phyloP scores from a whole-genome alignment of 2,797 vertebrate species.

The Taenioides sp. region DNA sequence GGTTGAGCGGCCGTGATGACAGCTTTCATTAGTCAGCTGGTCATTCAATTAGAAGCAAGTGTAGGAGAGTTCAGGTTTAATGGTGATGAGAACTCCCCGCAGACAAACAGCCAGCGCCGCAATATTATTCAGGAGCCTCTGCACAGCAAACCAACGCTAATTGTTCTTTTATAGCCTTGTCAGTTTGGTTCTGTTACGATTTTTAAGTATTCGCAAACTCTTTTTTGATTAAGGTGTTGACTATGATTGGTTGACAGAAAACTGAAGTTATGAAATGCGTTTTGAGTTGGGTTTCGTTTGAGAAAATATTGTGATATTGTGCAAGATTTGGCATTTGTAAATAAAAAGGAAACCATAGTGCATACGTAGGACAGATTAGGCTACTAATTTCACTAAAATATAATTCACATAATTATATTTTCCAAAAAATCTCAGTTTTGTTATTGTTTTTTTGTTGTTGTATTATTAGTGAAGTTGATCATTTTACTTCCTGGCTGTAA shows the following conservation, averaged over 20 bases:
- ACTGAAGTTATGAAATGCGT: not conserved
- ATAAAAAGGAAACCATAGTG: no score
- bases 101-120: slow-evolving; percentile 22
- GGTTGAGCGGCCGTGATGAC: slow-evolving; percentile 45
- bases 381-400: no score
- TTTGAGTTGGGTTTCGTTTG: not conserved
- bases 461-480: no score
- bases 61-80: slow-evolving; percentile 45
- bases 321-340: no score
- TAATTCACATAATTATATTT: no score
- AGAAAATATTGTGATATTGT: no score
- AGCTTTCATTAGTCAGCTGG: slow-evolving; percentile 59
- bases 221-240: not conserved
- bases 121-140: slow-evolving; percentile 21
- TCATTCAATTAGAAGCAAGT: slow-evolving; percentile 39
- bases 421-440: no score
- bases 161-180: slow-evolving; percentile 11
- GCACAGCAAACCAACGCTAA: slow-evolving; percentile 23
- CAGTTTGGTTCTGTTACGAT: slow-evolving; percentile 7
- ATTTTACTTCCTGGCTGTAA: no score
- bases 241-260: slow-evolving; percentile 19
- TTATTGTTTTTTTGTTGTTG: no score
- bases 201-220: not conserved
- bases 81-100: slow-evolving; percentile 43
- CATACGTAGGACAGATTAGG: no score